phyloP scores from a whole-genome alignment of 2,888 invertebrate species.

The Sympetrum striolatum region DNA sequence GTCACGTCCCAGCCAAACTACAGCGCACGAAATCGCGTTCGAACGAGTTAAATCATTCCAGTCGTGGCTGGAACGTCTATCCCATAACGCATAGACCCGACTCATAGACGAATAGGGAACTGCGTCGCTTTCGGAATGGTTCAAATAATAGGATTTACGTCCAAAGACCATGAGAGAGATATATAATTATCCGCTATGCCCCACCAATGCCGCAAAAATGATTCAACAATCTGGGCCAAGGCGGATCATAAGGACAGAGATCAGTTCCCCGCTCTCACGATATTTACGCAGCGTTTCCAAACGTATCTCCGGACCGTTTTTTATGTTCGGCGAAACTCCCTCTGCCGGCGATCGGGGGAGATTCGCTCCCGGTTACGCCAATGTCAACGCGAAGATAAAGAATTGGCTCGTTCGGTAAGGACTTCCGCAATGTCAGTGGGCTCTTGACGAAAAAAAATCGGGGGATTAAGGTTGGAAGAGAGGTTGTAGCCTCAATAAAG shows the following conservation, averaged over 20 bases:
- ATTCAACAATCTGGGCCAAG: slow-evolving; percentile 35
- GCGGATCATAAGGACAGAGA: slow-evolving; percentile 8
- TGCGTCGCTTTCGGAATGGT: not conserved
- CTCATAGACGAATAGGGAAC: not conserved
- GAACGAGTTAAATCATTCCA: too few species aligned
- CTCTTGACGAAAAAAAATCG: not conserved
- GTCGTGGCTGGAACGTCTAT: too few species aligned
- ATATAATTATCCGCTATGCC: slow-evolving; percentile 11
- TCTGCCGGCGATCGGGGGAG: not conserved
- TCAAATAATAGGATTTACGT: not conserved
- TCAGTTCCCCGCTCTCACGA: slow-evolving; percentile 22
- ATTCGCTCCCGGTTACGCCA: not conserved
- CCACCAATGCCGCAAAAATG: slow-evolving; percentile 39
- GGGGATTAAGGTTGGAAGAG: not conserved
- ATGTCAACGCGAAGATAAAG: not conserved
- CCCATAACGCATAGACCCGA: not conserved
- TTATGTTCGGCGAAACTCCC: not conserved
- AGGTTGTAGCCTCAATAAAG: not conserved
- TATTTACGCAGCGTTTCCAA: slow-evolving; percentile 12
- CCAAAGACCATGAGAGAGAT: slow-evolving; percentile 1
- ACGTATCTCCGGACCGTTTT: not conserved
- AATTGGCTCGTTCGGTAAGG: not conserved
- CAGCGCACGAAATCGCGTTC: too few species aligned
- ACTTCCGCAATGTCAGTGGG: not conserved
- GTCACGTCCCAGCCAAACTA: too few species aligned